Percentiles rank a stretch among this genome's conserved stretches.
phyloP scores from a whole-genome alignment of 2,888 invertebrate genomes.

The Tuta absoluta region DNA sequence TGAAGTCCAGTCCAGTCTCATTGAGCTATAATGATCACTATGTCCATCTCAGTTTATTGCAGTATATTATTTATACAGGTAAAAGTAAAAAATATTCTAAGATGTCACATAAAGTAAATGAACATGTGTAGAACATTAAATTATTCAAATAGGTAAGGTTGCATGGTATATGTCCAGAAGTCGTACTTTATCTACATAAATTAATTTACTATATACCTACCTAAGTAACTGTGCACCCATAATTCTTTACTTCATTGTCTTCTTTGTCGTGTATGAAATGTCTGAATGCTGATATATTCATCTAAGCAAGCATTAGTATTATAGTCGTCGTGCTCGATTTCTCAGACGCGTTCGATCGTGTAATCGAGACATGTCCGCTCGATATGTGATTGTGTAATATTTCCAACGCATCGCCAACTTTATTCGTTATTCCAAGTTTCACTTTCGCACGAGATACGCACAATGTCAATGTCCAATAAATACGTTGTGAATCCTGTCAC shows the following conservation, averaged over 20 bases:
- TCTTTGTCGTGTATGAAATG: slow-evolving; percentile 33
- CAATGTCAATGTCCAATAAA: background rate
- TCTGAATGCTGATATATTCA: slow-evolving; percentile 38
- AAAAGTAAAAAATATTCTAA: background rate
- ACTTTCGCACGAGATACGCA: slow-evolving; percentile 73
- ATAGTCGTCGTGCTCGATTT: slow-evolving; percentile 18
- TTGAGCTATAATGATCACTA: background rate
- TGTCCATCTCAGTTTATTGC: no score
- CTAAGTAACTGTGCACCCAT: background rate
- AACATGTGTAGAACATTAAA: no score
- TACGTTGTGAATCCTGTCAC: background rate
- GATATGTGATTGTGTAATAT: slow-evolving; percentile 58
- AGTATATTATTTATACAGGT: no score
- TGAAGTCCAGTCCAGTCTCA: background rate
- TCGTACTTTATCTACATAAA: no score
- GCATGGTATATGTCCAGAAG: no score
- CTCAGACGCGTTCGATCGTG: slow-evolving; percentile 33
- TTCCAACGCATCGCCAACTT: slow-evolving; percentile 48
- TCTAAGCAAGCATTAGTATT: slow-evolving; percentile 29
- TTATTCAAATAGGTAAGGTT: no score
- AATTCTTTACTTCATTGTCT: background rate
- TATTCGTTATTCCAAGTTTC: slow-evolving; percentile 65
- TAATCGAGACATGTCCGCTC: slow-evolving; percentile 53
- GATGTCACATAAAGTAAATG: no score
- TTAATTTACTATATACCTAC: no score